Evolutionary conservation across 2,797 vertebrate genomes (phyloP), one percentile per base, ranked within the genome.

Genomic region (Loriculus beryllinus): DNA sequence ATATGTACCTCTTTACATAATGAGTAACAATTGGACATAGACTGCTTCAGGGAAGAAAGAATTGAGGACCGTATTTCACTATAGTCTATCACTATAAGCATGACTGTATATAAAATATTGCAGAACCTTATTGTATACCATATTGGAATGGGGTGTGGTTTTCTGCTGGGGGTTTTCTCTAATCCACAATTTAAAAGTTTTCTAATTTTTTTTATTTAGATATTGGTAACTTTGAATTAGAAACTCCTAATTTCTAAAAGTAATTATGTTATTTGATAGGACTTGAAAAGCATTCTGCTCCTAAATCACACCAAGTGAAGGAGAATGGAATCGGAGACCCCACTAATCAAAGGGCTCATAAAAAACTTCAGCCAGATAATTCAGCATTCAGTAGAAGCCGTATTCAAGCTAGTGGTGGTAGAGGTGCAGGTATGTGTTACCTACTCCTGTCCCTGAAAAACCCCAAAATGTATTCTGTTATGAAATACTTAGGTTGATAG

Each of bases 271-370:
- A 35, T 81, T 97, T 96, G 56, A 37, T 82, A 98, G 97, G 95
- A 45, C 96, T 94, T 97, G 96, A 97, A 92, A 97, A 97, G 18
- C 70, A 90, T 74, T 49, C 85, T 51, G 60, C 83, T 95, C 81
- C 63, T 59, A 98, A 98, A 90, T 79, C 98, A 93, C 98, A 99
- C 47, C 97, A 98, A 14, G 90, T 97, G 57, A 98, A 95, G 95
- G 99, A 99, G 93, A 99, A 99, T 47, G 98, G 98, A 93, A 97
- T 97, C 33, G 96, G 96, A 75, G 96, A 98, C 51, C 92, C 97
- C 54, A n/a, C 85, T 47, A 98, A 96, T 95, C 98, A 98, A 82
- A 98, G 94, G 82, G 97, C 95, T 86, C 96, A 74, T 82, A 97
- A 97, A 78, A 98, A 96, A 82, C 45, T 96, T 97, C 96, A 98